A percentile compares a stretch with the other conserved stretches of the same genome.
Evolutionary conservation across 2,113 vertebrate genomes (phyloP).

Genomic region (Donacobius atricapilla): DNA sequence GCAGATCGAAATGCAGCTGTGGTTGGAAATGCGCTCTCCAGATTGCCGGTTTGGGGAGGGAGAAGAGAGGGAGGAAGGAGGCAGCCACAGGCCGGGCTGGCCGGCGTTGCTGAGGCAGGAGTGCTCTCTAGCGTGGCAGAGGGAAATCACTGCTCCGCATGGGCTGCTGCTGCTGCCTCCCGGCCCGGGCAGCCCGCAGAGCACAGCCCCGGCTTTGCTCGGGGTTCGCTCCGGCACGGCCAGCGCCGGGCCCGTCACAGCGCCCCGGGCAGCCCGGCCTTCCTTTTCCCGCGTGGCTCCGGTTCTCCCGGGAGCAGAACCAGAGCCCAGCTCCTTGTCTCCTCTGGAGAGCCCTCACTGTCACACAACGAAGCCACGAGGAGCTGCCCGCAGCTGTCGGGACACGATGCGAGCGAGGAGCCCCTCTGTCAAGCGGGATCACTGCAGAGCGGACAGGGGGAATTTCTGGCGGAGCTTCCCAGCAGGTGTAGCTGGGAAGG

Average conservation of each 20-base stretch:
- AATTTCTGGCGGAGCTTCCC: not conserved
- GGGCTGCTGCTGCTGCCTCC: not conserved
- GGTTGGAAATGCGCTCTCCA: not conserved
- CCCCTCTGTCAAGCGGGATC: not conserved
- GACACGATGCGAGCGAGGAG: rapidly evolving
- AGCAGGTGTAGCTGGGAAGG: not conserved
- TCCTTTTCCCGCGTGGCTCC: not conserved
- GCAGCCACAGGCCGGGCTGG: not conserved
- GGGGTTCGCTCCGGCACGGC: not conserved
- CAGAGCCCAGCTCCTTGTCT: not conserved
- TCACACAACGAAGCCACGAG: not conserved
- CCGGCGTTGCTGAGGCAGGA: not conserved
- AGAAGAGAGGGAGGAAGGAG: not conserved
- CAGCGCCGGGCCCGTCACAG: not conserved
- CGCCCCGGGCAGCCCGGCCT: rapidly evolving
- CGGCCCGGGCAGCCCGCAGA: not conserved
- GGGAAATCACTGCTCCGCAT: not conserved
- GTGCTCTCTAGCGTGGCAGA: not conserved
- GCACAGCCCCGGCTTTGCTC: not conserved
- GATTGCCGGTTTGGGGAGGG: not conserved
- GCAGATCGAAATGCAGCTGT: not conserved
- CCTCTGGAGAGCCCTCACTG: rapidly evolving
- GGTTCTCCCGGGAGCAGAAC: not conserved
- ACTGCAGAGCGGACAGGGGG: not conserved
- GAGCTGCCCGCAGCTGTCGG: not conserved